Conservation (phyloP, 2,888 invertebrate species). For the Cerceris rybyensis region DNA sequence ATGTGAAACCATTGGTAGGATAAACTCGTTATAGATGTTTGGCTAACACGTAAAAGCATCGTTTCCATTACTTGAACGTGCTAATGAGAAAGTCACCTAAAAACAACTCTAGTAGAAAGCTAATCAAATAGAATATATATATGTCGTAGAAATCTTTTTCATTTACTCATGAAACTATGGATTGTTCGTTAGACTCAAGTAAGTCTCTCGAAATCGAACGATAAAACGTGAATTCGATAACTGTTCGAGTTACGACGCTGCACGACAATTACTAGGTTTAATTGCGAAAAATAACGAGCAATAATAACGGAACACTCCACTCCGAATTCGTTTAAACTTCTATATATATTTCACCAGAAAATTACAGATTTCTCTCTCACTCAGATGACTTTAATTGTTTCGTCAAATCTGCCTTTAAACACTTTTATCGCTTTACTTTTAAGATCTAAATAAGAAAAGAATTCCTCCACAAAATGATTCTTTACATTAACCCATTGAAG, state of each 20-base stretch:
- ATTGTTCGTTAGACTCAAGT: background rate
- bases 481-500: no score
- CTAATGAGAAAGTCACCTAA: slow-evolving; percentile 1
- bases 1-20: background rate
- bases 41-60: background rate
- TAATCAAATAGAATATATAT: background rate
- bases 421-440: no score
- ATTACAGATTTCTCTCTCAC: no score
- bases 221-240: background rate
- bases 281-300: background rate
- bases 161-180: background rate
- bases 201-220: background rate
- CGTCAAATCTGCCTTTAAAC: no score
- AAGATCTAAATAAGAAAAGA: no score
- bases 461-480: no score
- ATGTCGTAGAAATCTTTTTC: background rate
- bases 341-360: no score
- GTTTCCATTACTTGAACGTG: background rate
- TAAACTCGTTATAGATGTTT: background rate
- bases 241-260: background rate
- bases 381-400: no score
- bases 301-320: background rate
- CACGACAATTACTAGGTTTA: background rate
- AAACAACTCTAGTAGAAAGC: background rate
- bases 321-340: background rate